Evolutionary conservation across 2,113 vertebrate species (phyloP), one percentile per base, ranked within the genome.

Genomic region (Paracanthobrama guichenoti): DNA sequence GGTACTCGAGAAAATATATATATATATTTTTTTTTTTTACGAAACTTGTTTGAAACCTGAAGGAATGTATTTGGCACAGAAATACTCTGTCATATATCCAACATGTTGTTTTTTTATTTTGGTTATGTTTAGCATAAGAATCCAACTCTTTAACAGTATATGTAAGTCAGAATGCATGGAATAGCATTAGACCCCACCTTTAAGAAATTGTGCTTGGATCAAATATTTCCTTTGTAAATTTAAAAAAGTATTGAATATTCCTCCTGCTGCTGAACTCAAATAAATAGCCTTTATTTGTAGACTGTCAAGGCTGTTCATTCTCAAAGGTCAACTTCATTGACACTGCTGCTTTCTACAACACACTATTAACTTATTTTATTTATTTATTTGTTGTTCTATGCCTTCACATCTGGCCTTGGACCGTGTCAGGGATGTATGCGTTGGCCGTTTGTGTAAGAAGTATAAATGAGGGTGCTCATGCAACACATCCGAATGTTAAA

Each of bases 381-480:
- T 13, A 55, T 48, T 46, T 53, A 8, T 66, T 20, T 42, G 66
- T 3, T 71, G 39, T 72, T 72, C 39, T 72, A 4, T 3, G 39
- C 39, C 22, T 72, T 72, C 22, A 44, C 10, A 13, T 72, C 39
- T 72, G 39, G 67, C 67, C 67, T 44, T 72, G 67, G 22, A 72
- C 10, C 12, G 1, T 72, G 22, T 72, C 39, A 72, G 18, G 14
- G 26, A 53, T 76, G 16, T 76, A 31, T 53, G 31, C 20, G 2
- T 20, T n/a, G 53, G 18, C 0, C 3, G 18, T 57, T 22, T 59
- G 31, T 77, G n/a, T 62, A 16, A 60, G 55, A 22, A 44, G 76
- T n/a, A 24, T 60, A 60, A 78, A 79, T 60, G 35, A 79, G 76
- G 13, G 6, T 22, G 57, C 22, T 60, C 55, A 62, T 79, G 31